Base-by-base conservation (phyloP, 2,888 invertebrate genomes). In the Escarpia spicata region DNA sequence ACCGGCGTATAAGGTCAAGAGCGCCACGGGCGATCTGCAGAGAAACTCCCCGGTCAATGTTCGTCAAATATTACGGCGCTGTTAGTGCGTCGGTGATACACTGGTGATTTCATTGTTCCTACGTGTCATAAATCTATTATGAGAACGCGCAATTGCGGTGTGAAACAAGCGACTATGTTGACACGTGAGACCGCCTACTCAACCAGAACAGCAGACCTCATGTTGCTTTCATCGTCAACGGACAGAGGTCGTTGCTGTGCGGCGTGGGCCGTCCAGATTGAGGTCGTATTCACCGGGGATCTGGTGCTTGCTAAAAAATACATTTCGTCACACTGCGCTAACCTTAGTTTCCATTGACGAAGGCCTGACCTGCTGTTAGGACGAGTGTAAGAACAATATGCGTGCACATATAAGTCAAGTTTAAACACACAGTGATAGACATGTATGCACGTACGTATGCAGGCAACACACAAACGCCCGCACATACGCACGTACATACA, bases 111-210 rank as follows among this genome's bases (percentile, higher is more conserved):
- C 75, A 75, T 75, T 75, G 75, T 75, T 75, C 75, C n/a, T 75
- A n/a, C 75, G 75, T 75, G 75, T 75, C 75, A 75, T 75, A 75
- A 75, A 75, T 75, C 75, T 75, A 75, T 75, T 75, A 75, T 75
- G 75, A 75, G 75, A 75, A 75, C 75, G 75, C 19, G 75, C 75
- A 75, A 75, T 75, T 75, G 75, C 75, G 75, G 75, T 6, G 75
- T 75, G 75, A 26, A 75, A 26, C 26, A 75, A 75, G 75, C 75
- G 75, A 26, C 75, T 0, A 75, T 15, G 75, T 15, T 3, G 75
- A 75, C n/a, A 26, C 75, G 75, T 75, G 75, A 75, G 75, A 75
- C n/a, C 75, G 26, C 75, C 75, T 75, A 75, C 75, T 75, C 26
- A 60, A 2, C 75, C 19, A 19, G 75, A 75, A 26, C 75, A 6